Base-by-base conservation (phyloP, 2,888 invertebrate species). In the Anorthoa munda region DNA sequence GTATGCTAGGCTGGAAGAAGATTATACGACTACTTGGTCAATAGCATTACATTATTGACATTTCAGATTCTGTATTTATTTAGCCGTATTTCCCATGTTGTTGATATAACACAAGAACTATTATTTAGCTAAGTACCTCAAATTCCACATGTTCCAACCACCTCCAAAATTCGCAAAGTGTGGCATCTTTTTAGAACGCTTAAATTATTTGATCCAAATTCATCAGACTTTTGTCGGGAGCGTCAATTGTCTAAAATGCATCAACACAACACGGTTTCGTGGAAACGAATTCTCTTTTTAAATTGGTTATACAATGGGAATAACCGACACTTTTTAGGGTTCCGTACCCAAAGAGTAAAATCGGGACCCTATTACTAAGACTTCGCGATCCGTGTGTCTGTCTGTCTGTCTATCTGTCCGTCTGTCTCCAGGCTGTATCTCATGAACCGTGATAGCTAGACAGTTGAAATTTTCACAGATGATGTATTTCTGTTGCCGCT, bases 231-330 rank as follows among this genome's bases (percentile, higher is more conserved):
- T 66, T 48, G 31, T 68, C 23, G 15, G n/a, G 31, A 58, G 18
- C 53, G 9, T 3, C 70, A 82, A 71, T 79, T 82, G 65, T 59
- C 63, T n/a, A 11, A 39, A 81, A 70, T 82, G 70, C 79, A 79
- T 39, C 55, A 53, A 79, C 71, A 65, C 48, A 46, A 26, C 21
- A 45, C 23, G 53, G 11, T 51, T 58, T 66, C 23, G 70, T 31
- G n/a, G n/a, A 69, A 69, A 81, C 39, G 48, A 73, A 69, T 82
- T 58, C 71, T 75, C 60, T 45, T n/a, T 21, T 67, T 59, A 74
- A 82, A 81, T 81, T 77, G 71, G 46, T 48, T 23, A 18, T 50
- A 56, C 68, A 83, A 21, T 81, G 48, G 23, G 66, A 68, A 56
- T 39, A 17, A 63, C 69, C 61, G 59, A 15, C 46, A 48, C 46